Evolutionary conservation across 2,888 invertebrate species (phyloP), one percentile per base, ranked within the genome.

Genomic region (Harpagoxenus sublaevis): DNA sequence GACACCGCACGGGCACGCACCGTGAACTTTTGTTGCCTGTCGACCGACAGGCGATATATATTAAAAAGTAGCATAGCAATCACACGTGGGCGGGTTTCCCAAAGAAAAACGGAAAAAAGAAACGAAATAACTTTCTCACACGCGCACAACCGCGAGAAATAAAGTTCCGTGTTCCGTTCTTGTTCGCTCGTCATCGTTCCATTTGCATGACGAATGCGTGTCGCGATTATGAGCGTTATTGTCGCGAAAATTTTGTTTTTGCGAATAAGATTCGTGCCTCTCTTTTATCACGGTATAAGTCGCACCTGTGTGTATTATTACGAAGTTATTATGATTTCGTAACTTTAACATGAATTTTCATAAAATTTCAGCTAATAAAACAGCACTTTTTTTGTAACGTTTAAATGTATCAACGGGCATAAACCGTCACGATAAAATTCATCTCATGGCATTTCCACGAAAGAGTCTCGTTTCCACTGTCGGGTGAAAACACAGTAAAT

Each of bases 11-110:
- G 12, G 18, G 39, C 51, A 51, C 23, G 51, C 62, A 45, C n/a
- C 18, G 31, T 23, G 10, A 68, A 57, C 31, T 68, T 66, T 45
- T 42, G 39, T 31, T 23, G 28, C 12, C n/a, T 8, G 78, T 28
- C 65, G 9, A 23, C 42, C 3, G 39, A n/a, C n/a, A 15, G 9
- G 15, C 6, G n/a, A 55, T 6, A 42, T 15, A 42, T 15, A 75
- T 75, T 68, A 68, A 55, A 68, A 45, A 12, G 35, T 63, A 39
- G 12, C n/a, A 31, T 15, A 31, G 35, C n/a, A 8, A 77, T 77
- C 55, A 4, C 4, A 28, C 53, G 35, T 5, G n/a, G 28, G n/a
- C n/a, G 31, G 3, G 1, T 23, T 9, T 18, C 3, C 1, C 0
- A 42, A 45, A 39, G 5, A 1, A 18, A 68, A 18, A 31, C 3